A percentile compares a stretch with the other conserved stretches of the same genome.
Evolutionary conservation across 1,140 invertebrate genomes (phyloP).

Genomic region (Bombus ignitus): DNA sequence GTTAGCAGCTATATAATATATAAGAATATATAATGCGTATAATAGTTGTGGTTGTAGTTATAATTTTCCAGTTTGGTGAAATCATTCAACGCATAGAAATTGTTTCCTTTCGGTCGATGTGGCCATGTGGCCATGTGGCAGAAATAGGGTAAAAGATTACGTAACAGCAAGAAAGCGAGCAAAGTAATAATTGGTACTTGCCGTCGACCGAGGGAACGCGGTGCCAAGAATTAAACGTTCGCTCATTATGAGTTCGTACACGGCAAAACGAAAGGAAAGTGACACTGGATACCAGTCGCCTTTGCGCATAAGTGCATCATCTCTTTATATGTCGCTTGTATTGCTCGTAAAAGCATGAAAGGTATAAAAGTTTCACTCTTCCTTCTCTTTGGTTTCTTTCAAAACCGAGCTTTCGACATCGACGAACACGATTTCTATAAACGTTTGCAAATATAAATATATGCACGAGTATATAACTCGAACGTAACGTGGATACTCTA

Average conservation of each 20-base stretch:
- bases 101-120: not conserved
- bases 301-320: constrained; percentile 19
- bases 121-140: not conserved
- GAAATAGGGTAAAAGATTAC: not conserved
- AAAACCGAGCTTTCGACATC: not conserved
- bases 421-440: too few species aligned
- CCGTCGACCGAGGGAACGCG: not conserved
- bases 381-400: not conserved
- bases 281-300: constrained; percentile 9
- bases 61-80: not conserved
- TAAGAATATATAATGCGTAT: fast-evolving
- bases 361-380: not conserved
- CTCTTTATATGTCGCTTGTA: constrained; percentile 17
- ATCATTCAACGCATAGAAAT: not conserved
- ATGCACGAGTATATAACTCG: fast-evolving
- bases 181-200: constrained; percentile 9
- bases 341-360: not conserved
- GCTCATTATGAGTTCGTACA: constrained; percentile 28
- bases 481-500: too few species aligned
- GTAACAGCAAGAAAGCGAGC: not conserved
- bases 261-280: constrained; percentile 29
- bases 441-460: too few species aligned
- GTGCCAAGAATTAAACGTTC: constrained; percentile 27
- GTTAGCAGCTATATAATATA: fast-evolving
- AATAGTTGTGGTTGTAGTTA: fast-evolving